These are phyloP conservation scores for Amphilophus citrinellus DNA, from an alignment of 2,113 vertebrate genomes.

Conservation along the genomic window DNA sequence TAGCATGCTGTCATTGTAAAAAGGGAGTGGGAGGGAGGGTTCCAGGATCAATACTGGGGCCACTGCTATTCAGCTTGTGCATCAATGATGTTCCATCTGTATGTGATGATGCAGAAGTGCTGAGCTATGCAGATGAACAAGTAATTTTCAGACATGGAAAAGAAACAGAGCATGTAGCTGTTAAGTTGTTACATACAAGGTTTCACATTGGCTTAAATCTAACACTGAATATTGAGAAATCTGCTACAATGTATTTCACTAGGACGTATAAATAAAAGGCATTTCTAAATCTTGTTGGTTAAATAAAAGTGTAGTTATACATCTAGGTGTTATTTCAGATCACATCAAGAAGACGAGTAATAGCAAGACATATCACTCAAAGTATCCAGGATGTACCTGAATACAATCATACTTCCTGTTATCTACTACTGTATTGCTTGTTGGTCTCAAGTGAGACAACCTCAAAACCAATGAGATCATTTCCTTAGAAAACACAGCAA, in stretches of 20 bases:
- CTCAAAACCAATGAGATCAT: neutral
- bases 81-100: neutral
- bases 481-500: neutral
- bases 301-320: neutral
- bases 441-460: neutral
- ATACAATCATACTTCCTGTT: neutral
- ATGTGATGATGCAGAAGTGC: neutral
- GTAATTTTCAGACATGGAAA: neutral
- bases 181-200: neutral
- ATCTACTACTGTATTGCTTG: neutral
- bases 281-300: neutral
- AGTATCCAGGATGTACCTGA: neutral
- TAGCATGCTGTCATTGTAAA: neutral
- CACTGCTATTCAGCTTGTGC: neutral
- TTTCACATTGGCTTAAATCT: neutral
- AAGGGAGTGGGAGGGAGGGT: neutral
- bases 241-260: neutral
- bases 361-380: neutral
- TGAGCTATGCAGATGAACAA: neutral
- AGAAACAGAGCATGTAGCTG: neutral
- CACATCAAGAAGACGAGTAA: neutral
- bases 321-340: neutral
- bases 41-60: neutral
- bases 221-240: neutral
- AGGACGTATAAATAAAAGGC: neutral